Percentiles rank a stretch among this genome's conserved stretches.
Conservation (phyloP, 2,888 invertebrate species). For the Eretmocerus hayati region DNA sequence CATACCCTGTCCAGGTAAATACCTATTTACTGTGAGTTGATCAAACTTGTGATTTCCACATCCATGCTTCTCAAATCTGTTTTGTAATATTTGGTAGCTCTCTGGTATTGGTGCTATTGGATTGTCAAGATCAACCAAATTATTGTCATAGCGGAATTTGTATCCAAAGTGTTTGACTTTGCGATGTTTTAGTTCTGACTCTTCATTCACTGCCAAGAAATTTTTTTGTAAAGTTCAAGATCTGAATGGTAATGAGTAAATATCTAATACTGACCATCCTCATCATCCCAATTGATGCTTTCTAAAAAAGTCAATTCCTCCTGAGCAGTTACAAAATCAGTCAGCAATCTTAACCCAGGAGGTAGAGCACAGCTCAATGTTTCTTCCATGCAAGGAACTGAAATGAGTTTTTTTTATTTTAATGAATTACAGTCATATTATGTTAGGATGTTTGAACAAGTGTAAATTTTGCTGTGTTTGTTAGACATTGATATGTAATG, state of each 20-base stretch:
- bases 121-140: constrained; percentile 69
- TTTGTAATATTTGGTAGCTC: constrained; percentile 61
- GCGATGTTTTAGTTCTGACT: constrained; percentile 63
- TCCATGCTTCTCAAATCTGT: constrained; percentile 48
- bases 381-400: constrained; percentile 14
- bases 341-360: constrained; percentile 61
- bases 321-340: constrained; percentile 62
- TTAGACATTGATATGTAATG: too few species aligned
- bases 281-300: constrained; percentile 51
- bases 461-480: constrained; percentile 3
- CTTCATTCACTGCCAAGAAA: constrained; percentile 1
- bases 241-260: too few species aligned
- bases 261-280: constrained; percentile 33
- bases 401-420: constrained; percentile 2
- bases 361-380: constrained; percentile 48
- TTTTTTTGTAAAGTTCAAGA: too few species aligned
- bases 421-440: too few species aligned
- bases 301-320: constrained; percentile 61
- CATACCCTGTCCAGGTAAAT: constrained; percentile 74
- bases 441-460: constrained; percentile 8
- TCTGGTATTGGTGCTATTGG: constrained; percentile 68
- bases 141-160: constrained; percentile 81
- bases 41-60: constrained; percentile 56
- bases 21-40: constrained; percentile 80
- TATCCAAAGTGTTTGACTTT: constrained; percentile 87